A percentile compares a stretch with the other conserved stretches of the same genome.
Conservation (phyloP, 2,797 vertebrate genomes). For the Siniperca obscura region DNA sequence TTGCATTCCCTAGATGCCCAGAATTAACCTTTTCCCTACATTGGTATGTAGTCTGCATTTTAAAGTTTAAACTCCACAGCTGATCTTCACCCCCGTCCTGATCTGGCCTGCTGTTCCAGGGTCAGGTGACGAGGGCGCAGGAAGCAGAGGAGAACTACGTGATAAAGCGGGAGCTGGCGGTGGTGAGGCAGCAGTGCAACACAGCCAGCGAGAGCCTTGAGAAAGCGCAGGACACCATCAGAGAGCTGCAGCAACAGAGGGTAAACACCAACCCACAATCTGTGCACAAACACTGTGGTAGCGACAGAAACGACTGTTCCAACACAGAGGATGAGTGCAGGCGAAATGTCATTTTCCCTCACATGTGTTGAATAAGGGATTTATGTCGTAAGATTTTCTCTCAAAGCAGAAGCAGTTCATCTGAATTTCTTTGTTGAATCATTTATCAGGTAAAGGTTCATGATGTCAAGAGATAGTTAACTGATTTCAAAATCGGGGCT, state of each 20-base stretch:
- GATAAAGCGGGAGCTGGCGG: constrained; percentile 94
- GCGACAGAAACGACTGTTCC: not conserved
- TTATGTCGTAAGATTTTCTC: not conserved
- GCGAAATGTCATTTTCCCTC: not conserved
- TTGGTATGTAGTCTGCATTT: not conserved
- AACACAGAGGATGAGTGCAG: not conserved
- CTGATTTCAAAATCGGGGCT: not conserved
- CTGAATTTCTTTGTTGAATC: not conserved
- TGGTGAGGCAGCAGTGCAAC: constrained; percentile 91
- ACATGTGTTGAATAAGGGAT: not conserved
- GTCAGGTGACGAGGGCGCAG: constrained; percentile 95
- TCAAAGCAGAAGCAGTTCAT: not conserved
- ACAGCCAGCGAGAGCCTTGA: constrained; percentile 89
- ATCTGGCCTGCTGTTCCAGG: constrained; percentile 77
- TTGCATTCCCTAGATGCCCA: not conserved
- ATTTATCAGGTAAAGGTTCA: not conserved
- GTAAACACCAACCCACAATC: constrained; percentile 72
- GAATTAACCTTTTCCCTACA: not conserved
- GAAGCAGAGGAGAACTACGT: constrained; percentile 97
- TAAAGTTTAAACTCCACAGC: not conserved
- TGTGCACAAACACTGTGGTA: not conserved
- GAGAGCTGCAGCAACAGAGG: constrained; percentile 91
- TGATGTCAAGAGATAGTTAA: not conserved
- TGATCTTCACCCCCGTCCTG: not conserved
- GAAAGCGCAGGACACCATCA: constrained; percentile 91